Base-by-base conservation (phyloP, 2,888 invertebrate genomes). In the Pinctada fucata region DNA sequence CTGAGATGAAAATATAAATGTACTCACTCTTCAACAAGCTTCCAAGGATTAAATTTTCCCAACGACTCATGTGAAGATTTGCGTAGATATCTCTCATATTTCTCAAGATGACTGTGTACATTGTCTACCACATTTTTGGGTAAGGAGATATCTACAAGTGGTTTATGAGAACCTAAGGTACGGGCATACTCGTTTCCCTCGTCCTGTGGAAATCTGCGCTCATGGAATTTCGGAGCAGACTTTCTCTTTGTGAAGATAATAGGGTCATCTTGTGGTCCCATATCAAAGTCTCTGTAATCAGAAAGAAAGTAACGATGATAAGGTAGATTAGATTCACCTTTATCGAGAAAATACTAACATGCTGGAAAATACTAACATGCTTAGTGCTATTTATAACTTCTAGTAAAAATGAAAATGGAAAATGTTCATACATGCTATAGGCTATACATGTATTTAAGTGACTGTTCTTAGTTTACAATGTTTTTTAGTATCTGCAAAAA, bases 1-100 rank as follows among this genome's bases (percentile, higher is more conserved):
- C 31, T 31, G 31, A 31, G 31, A 31, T 31, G 31, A 31, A 31
- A 31, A 31, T 31, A 31, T 31, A 58, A 13, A 10, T 16, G 51
- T 16, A 87, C 91, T 85, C 83, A 91, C 91, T 89, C 87, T 81
- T 91, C 89, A 3, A 90, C 86, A 4, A 91, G 81, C 70, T 81
- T 85, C 90, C 90, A 90, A 1, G 90, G 90, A 76, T 90, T 86
- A 85, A 90, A 90, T 69, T 82, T 86, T 3, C 90, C 90, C 13
- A 87, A 75, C 10, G 85, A 78, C 71, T 88, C 86, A 67, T 89
- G 88, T 1, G 87, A 85, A 4, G 86, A 86, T 52, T 87, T 87
- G 79, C 83, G 86, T 47, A 90, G 84, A 79, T 88, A 84, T 16
- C 84, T 82, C 72, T 89, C 87, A 82, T 86, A 91, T 47, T 81